phyloP scores from a whole-genome alignment of 2,113 vertebrate species.

The Notiomystis cincta region DNA sequence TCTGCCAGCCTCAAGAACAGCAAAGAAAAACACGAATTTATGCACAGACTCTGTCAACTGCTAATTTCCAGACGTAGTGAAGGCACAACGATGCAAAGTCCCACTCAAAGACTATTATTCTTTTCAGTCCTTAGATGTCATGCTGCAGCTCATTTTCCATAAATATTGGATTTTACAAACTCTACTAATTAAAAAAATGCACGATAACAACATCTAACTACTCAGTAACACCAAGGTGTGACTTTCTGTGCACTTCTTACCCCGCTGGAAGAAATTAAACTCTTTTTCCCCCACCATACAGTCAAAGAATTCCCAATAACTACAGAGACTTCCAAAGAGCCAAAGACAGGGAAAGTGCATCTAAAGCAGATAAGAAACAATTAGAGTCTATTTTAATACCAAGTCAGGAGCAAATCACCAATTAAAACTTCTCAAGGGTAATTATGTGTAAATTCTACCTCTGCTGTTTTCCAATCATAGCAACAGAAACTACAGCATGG shows the following conservation, averaged over 20 bases:
- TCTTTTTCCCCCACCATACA: background rate
- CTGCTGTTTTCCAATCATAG: constrained; percentile 55
- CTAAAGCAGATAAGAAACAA: constrained; percentile 31
- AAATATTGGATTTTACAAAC: background rate
- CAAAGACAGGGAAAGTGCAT: constrained; percentile 22
- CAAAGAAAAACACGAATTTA: background rate
- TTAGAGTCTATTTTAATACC: constrained; percentile 48
- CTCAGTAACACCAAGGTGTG: background rate
- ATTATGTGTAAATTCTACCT: constrained; percentile 41
- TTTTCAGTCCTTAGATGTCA: background rate
- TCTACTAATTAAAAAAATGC: background rate
- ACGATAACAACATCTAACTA: background rate
- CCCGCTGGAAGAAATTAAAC: background rate
- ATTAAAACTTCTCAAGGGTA: constrained; percentile 40
- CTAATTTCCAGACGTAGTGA: background rate
- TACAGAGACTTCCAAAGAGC: background rate
- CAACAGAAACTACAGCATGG: constrained; percentile 45
- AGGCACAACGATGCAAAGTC: background rate
- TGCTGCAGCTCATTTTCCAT: background rate
- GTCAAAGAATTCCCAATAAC: background rate
- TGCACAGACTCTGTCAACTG: background rate
- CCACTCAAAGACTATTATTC: background rate
- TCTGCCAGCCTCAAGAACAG: background rate
- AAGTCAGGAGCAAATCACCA: constrained; percentile 13
- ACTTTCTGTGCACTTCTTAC: background rate